Percentiles rank a stretch among this genome's conserved stretches.
Evolutionary conservation across 2,113 vertebrate genomes (phyloP).

Genomic region (Gambusia holbrooki): DNA sequence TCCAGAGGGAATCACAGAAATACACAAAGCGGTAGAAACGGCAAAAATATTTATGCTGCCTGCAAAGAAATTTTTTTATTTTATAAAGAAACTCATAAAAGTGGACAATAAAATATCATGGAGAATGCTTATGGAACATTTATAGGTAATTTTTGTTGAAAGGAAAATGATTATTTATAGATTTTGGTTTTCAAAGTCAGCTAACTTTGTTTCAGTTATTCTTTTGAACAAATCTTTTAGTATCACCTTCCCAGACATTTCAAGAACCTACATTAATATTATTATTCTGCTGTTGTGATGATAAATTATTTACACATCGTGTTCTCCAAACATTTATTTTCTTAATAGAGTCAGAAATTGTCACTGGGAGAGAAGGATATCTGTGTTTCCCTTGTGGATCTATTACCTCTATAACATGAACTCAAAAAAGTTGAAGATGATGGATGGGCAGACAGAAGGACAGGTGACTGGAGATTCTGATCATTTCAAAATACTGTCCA

Average conservation of each 20-base stretch:
- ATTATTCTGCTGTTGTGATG: not conserved
- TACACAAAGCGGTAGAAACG: not conserved
- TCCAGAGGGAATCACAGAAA: not conserved
- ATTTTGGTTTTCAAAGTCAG: not conserved
- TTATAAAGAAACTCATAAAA: not conserved
- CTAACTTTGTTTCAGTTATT: not conserved
- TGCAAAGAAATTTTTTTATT: not conserved
- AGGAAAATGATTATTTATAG: not conserved
- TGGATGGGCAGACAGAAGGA: no score
- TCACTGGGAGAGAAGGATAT: no score
- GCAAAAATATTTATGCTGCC: not conserved
- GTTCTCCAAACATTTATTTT: no score
- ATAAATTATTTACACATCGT: no score
- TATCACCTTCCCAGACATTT: no score
- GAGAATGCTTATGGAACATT: not conserved
- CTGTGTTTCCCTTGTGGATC: no score
- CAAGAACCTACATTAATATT: not conserved
- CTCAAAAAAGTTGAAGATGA: no score
- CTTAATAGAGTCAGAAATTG: no score
- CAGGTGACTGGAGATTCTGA: no score
- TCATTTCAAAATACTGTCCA: no score
- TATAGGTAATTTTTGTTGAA: not conserved
- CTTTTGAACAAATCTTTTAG: not conserved
- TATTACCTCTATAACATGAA: no score
- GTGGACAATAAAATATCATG: not conserved